Evolutionary conservation across 2,888 invertebrate species (phyloP).

Genomic region (Anagyrus pseudococci): DNA sequence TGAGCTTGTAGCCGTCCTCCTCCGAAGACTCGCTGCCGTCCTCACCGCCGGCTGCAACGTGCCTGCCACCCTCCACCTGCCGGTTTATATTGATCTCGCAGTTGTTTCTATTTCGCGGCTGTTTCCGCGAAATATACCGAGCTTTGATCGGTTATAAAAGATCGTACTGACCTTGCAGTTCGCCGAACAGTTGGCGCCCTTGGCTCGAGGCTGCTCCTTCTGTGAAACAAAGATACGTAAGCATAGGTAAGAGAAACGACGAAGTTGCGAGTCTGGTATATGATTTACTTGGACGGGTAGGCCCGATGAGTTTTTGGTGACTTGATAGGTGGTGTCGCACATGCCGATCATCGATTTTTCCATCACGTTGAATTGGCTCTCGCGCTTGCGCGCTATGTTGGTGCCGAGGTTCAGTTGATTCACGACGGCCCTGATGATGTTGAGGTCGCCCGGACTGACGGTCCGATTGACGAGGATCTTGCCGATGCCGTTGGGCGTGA

Average conservation of each 20-base stretch:
- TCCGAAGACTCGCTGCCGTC: neutral
- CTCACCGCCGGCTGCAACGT: neutral
- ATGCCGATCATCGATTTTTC: conserved; percentile 39
- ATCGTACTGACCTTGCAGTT: neutral
- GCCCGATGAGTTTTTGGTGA: conserved; percentile 25
- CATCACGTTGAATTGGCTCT: conserved; percentile 27
- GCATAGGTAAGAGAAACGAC: no score
- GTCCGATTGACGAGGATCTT: conserved; percentile 37
- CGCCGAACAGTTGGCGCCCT: neutral
- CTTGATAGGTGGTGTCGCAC: conserved; percentile 34
- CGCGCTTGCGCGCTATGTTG: conserved; percentile 29
- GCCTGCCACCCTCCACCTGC: neutral
- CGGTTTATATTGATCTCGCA: no score
- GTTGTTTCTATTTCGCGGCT: no score
- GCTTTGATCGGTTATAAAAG: no score
- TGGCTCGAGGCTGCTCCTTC: neutral
- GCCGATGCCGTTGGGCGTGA: conserved; percentile 31
- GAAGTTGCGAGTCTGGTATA: no score
- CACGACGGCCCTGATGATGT: conserved; percentile 35
- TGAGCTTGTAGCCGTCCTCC: conserved; percentile 35
- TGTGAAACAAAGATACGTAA: neutral
- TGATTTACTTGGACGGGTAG: neutral
- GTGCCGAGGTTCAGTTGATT: conserved; percentile 38
- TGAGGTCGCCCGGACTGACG: conserved; percentile 36
- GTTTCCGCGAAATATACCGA: no score